Evolutionary conservation across 35 echinoderm and acorn worm species (phyloP).

Genomic region (Lytechinus pictus): DNA sequence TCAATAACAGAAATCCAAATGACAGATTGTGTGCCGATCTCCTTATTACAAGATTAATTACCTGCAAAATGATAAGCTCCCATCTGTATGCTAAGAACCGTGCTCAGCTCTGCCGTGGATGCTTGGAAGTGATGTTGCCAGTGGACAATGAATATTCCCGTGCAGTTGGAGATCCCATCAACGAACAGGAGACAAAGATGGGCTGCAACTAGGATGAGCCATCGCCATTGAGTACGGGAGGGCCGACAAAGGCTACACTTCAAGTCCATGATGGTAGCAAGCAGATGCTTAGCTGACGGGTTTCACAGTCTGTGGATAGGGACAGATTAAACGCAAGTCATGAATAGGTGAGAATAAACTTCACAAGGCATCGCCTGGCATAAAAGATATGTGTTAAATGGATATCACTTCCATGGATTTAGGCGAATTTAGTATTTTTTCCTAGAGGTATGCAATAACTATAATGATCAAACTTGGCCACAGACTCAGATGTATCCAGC

Average conservation of each 20-base stretch:
- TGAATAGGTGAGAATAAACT: too few relatives aligned
- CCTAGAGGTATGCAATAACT: too few relatives aligned
- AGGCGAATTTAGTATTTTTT: too few relatives aligned
- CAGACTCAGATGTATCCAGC: too few relatives aligned
- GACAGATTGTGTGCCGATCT: too few relatives aligned
- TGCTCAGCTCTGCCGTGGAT: constrained; percentile 23
- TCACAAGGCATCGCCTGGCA: too few relatives aligned
- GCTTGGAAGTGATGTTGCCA: constrained; percentile 23
- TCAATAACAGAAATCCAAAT: too few relatives aligned
- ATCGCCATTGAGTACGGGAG: constrained; percentile 1
- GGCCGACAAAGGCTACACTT: background rate
- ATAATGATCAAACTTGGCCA: too few relatives aligned
- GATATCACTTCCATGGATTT: too few relatives aligned
- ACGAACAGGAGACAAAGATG: constrained; percentile 9
- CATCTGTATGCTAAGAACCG: constrained; percentile 23
- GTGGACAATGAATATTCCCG: constrained; percentile 24
- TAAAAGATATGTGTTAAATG: too few relatives aligned
- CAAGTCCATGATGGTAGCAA: background rate
- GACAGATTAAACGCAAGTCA: too few relatives aligned
- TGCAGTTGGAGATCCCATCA: constrained; percentile 28
- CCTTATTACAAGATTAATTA: background rate
- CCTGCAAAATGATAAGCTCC: constrained; percentile 47
- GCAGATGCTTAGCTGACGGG: background rate
- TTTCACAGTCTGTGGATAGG: background rate
- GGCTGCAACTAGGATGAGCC: background rate